These are phyloP conservation scores for Erynnis tages DNA, from an alignment of 2,888 invertebrate genomes.

Conservation along the genomic window DNA sequence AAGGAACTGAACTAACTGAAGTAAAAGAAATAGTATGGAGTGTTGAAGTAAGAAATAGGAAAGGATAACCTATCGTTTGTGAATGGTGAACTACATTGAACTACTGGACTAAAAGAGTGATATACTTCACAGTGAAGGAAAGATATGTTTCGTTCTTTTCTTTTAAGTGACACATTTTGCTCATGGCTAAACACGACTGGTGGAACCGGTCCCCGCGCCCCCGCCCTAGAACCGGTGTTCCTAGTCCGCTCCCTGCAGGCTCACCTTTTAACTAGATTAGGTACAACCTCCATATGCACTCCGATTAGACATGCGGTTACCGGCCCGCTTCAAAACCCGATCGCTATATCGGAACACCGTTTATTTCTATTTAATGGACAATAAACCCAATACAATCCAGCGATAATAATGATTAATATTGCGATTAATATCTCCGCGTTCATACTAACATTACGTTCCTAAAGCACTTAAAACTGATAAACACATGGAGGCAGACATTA, in stretches of 20 bases:
- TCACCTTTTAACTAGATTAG: conserved; percentile 59
- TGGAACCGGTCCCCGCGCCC: conserved; percentile 28
- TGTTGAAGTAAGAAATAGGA: too few relatives aligned
- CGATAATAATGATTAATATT: conserved; percentile 20
- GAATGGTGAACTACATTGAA: too few relatives aligned
- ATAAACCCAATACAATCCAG: conserved; percentile 12
- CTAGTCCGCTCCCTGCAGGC: conserved; percentile 46
- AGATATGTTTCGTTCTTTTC: too few relatives aligned
- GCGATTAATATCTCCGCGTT: conserved; percentile 14
- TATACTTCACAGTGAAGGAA: too few relatives aligned
- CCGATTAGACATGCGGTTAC: conserved; percentile 22
- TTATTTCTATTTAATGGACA: conserved; percentile 11
- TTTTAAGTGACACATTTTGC: too few relatives aligned
- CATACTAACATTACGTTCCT: conserved; percentile 11
- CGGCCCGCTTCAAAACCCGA: conserved; percentile 5
- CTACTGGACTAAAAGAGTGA: too few relatives aligned
- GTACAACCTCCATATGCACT: conserved; percentile 44
- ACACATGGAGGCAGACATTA: conserved; percentile 25
- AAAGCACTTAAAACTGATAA: conserved; percentile 16
- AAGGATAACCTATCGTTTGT: too few relatives aligned
- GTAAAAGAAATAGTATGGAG: too few relatives aligned
- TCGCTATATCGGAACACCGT: conserved; percentile 1
- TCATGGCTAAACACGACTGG: conserved; percentile 46
- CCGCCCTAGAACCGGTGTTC: conserved; percentile 47
- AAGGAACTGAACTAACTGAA: too few relatives aligned